These are phyloP conservation scores for Enteromius treurensis DNA, from an alignment of 2,797 vertebrate species.

Conservation along the genomic window DNA sequence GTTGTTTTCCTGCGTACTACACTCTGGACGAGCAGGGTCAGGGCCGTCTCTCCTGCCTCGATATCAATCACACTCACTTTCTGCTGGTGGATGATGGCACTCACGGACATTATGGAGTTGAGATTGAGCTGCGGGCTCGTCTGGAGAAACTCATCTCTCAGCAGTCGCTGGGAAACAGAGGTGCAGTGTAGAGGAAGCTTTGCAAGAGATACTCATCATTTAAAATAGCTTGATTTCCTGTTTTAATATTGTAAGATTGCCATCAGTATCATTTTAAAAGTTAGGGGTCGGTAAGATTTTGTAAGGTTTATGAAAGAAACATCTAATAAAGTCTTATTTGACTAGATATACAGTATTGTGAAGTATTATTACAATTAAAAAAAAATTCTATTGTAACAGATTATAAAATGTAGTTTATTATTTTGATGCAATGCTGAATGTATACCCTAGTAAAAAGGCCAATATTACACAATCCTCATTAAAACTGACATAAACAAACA, in stretches of 20 bases:
- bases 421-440: no score
- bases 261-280: background rate
- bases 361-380: background rate
- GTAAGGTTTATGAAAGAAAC: background rate
- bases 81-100: slow-evolving; percentile 95
- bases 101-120: slow-evolving; percentile 82
- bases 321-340: background rate
- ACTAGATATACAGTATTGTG: background rate
- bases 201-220: background rate
- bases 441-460: no score
- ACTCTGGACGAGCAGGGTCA: slow-evolving; percentile 83
- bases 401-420: no score
- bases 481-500: no score
- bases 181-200: slow-evolving; percentile 51
- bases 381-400: background rate
- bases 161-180: slow-evolving; percentile 80
- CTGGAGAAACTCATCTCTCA: slow-evolving; percentile 90
- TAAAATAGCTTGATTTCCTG: background rate
- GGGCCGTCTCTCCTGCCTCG: slow-evolving; percentile 86
- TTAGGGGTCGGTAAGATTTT: background rate
- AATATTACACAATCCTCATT: no score
- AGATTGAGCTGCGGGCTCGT: slow-evolving; percentile 81
- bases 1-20: slow-evolving; percentile 87
- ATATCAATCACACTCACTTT: slow-evolving; percentile 95
- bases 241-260: background rate